Conservation (phyloP, 2,113 vertebrate species). For the Calidris pygmaea region DNA sequence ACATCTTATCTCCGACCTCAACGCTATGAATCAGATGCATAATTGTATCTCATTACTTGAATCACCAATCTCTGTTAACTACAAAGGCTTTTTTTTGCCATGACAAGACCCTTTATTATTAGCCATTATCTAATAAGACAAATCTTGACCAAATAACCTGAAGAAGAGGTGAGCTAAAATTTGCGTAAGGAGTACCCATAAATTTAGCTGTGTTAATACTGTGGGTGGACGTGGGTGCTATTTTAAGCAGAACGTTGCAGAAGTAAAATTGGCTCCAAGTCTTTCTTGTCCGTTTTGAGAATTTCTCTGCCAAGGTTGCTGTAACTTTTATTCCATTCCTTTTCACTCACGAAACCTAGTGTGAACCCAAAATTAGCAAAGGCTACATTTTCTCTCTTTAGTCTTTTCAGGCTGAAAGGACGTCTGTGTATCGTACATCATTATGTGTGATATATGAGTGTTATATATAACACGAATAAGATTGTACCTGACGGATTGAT, state of each 20-base stretch:
- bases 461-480: background rate
- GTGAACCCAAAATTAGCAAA: background rate
- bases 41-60: slow-evolving; percentile 28
- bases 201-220: background rate
- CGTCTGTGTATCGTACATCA: background rate
- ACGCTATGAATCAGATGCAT: background rate
- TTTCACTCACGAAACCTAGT: background rate
- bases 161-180: slow-evolving; percentile 21
- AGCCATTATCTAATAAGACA: slow-evolving; percentile 34
- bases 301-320: background rate
- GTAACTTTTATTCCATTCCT: background rate
- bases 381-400: background rate
- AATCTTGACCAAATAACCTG: slow-evolving; percentile 34
- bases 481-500: background rate
- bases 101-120: slow-evolving; percentile 10
- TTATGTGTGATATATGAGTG: background rate
- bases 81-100: background rate
- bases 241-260: background rate
- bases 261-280: background rate
- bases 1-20: background rate
- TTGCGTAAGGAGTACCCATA: background rate
- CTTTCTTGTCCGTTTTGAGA: background rate
- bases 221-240: background rate
- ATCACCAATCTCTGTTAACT: background rate
- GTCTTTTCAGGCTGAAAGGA: background rate